Conservation (phyloP, 2,113 vertebrate species). For the pig (Sus scrofa) region DNA sequence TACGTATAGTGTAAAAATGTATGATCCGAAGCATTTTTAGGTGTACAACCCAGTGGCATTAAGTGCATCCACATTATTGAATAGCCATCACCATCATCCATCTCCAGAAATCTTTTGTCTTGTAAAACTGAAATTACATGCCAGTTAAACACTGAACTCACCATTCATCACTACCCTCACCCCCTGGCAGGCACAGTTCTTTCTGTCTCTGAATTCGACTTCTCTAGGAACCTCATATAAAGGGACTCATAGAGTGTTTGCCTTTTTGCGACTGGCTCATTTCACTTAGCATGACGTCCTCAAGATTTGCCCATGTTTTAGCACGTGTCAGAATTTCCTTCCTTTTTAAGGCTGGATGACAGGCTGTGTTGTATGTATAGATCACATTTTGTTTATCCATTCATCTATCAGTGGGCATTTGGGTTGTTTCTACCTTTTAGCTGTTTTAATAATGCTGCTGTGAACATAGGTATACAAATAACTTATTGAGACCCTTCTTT, state of each 20-base stretch:
- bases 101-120: neutral
- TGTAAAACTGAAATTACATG: neutral
- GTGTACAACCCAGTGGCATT: neutral
- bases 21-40: neutral
- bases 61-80: no score
- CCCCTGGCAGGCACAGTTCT: neutral
- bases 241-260: neutral
- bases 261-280: neutral
- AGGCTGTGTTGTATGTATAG: rapidly evolving
- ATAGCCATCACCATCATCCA: neutral
- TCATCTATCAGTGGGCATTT: neutral
- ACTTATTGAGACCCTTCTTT: neutral
- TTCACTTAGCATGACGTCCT: neutral
- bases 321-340: neutral
- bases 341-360: neutral
- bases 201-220: neutral
- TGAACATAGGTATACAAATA: neutral
- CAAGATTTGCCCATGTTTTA: neutral
- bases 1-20: neutral
- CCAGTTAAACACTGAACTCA: neutral
- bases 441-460: neutral
- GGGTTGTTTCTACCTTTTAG: neutral
- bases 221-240: neutral
- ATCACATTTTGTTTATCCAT: neutral
- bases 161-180: neutral